Evolutionary conservation across 2,797 vertebrate species (phyloP).

Genomic region (Trachops cirrhosus): DNA sequence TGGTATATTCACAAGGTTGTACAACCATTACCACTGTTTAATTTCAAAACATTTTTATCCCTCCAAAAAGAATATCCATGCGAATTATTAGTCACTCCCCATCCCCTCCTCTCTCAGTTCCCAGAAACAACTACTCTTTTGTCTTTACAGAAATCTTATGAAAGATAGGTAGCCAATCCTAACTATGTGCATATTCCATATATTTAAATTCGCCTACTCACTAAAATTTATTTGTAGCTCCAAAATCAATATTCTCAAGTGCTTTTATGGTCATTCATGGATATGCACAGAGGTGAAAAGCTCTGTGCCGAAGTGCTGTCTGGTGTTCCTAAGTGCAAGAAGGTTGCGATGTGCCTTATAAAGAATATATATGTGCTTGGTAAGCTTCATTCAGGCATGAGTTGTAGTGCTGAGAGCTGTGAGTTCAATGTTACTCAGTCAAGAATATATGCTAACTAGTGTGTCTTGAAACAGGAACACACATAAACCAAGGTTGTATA

Average conservation of each 20-base stretch:
- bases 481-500: not conserved
- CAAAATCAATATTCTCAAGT: not conserved
- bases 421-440: not conserved
- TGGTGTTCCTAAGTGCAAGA: not conserved
- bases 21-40: not conserved
- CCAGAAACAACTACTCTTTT: not conserved
- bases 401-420: not conserved
- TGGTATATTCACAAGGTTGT: not conserved
- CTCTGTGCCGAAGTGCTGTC: not conserved
- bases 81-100: not conserved
- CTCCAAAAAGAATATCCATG: not conserved
- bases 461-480: not conserved
- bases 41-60: not conserved
- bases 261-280: not conserved
- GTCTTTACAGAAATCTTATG: not conserved
- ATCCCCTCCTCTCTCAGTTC: not conserved
- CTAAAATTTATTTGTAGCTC: not conserved
- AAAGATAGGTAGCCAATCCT: not conserved
- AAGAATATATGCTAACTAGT: not conserved
- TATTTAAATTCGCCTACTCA: not conserved
- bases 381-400: not conserved
- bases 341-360: not conserved
- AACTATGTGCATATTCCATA: not conserved
- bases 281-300: not conserved
- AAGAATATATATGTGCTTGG: not conserved